phyloP scores from a whole-genome alignment of 2,797 vertebrate genomes.

The Myotis planiceps region DNA sequence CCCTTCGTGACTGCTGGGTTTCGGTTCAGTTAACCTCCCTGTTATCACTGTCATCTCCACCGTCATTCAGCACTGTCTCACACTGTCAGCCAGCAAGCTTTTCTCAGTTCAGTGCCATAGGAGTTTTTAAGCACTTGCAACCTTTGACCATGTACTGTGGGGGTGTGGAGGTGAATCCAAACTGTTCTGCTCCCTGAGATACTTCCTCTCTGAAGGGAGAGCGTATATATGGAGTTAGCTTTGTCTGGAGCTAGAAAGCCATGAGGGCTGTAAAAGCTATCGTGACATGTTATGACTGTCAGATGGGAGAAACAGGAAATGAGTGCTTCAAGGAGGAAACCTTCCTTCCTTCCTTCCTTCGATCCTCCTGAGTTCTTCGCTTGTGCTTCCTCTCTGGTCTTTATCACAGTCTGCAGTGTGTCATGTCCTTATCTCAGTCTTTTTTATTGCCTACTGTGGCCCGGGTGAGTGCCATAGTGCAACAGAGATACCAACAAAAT shows the following conservation, averaged over 20 bases:
- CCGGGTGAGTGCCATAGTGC: neutral
- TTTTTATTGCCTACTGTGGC: neutral
- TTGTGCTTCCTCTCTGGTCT: neutral
- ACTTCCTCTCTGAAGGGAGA: neutral
- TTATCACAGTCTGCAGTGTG: neutral
- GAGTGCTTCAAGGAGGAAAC: neutral
- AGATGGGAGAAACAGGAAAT: neutral
- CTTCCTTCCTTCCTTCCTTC: neutral
- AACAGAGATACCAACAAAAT: neutral
- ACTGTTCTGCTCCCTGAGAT: neutral
- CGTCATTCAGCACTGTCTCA: neutral
- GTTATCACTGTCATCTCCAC: neutral
- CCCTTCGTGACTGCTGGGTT: conserved; percentile 28
- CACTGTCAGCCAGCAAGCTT: neutral
- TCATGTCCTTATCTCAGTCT: neutral
- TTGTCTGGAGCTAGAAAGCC: neutral
- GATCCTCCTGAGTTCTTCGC: neutral
- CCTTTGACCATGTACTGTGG: neutral
- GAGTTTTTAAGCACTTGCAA: neutral
- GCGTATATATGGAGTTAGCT: neutral
- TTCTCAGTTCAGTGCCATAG: neutral
- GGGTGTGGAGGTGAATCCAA: neutral
- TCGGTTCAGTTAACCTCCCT: conserved; percentile 38
- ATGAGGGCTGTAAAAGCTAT: neutral
- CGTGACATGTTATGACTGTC: neutral